These are phyloP conservation scores for Pardosa pseudoannulata DNA, from an alignment of 2,888 invertebrate genomes.

Conservation along the genomic window DNA sequence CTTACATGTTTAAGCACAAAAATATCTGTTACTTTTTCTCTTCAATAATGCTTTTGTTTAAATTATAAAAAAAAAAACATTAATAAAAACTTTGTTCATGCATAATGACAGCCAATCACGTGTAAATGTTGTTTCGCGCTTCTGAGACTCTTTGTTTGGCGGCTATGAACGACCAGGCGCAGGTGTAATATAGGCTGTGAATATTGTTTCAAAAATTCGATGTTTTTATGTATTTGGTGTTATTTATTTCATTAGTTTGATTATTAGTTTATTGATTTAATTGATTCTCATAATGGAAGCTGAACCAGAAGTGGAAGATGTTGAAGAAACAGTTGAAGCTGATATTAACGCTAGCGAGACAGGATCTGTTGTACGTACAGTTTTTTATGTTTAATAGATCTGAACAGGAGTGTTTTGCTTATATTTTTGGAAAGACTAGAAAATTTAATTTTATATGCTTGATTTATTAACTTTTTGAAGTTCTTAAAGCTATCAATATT, in stretches of 20 bases:
- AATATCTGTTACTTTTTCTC: too few relatives aligned
- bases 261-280: constrained; percentile 17
- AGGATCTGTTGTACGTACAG: constrained; percentile 41
- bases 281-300: constrained; percentile 37
- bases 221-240: constrained; percentile 12
- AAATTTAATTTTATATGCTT: background rate
- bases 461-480: background rate
- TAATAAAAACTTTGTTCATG: too few relatives aligned
- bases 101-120: too few relatives aligned
- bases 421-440: too few relatives aligned
- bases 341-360: constrained; percentile 47
- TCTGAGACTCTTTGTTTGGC: constrained; percentile 25
- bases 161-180: constrained; percentile 7
- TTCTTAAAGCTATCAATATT: too few relatives aligned
- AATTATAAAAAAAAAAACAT: too few relatives aligned
- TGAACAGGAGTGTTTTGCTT: background rate
- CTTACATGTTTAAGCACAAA: too few relatives aligned
- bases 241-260: constrained; percentile 18
- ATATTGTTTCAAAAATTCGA: background rate
- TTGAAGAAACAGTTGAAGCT: constrained; percentile 61
- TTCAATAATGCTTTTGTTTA: too few relatives aligned
- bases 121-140: too few relatives aligned
- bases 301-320: constrained; percentile 67
- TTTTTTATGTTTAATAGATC: too few relatives aligned
- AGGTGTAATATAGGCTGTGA: background rate